Base-by-base conservation (phyloP, 2,797 vertebrate species). In the Cirrhinus mrigala region DNA sequence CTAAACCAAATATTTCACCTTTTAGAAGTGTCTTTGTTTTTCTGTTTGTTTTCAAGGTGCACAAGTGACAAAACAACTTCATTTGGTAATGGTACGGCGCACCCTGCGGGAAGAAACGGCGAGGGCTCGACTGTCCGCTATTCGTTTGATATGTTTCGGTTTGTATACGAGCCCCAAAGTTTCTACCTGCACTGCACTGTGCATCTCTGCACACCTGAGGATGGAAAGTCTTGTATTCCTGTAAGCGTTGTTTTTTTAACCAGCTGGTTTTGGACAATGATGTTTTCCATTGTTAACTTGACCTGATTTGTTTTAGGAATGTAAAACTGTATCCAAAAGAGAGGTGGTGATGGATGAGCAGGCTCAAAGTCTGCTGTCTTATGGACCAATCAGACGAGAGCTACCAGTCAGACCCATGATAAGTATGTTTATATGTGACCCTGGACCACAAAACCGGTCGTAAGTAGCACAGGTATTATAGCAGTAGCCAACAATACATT, bases 141-240 rank as follows among this genome's bases (percentile, higher is more conserved):
- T 91, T 94, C 92, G 75, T 96, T 96, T 12, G 91, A 92, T 74
- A 95, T 96, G 94, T 96, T 96, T 62, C 93, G 92, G 54, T 96
- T 96, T 85, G 83, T 81, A 0, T 0, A 50, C 0, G 90, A 91
- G 0, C 93, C 94, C 0, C 82, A 90, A 2, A 83, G 92, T n/a
- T 83, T 95, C 15, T 96, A 94, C 46, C 92, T 96, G 83, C 95
- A 96, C 92, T 96, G 95, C 90, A 89, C 85, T 0, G 92, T 96
- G 0, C 94, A 92, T 84, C 93, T 96, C 56, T 96, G 95, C 50
- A 91, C 93, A 58, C 90, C 82, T 0, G 94, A 92, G 1, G 92
- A 95, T 76, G 37, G 1, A 20, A 10, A 66, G 37, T 91, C 93
- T 87, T 96, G 95, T 90, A 81, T 37, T 6, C 90, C 95, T 2